Conservation (phyloP, 2,113 vertebrate species). For the Onychorhynchus coronatus region DNA sequence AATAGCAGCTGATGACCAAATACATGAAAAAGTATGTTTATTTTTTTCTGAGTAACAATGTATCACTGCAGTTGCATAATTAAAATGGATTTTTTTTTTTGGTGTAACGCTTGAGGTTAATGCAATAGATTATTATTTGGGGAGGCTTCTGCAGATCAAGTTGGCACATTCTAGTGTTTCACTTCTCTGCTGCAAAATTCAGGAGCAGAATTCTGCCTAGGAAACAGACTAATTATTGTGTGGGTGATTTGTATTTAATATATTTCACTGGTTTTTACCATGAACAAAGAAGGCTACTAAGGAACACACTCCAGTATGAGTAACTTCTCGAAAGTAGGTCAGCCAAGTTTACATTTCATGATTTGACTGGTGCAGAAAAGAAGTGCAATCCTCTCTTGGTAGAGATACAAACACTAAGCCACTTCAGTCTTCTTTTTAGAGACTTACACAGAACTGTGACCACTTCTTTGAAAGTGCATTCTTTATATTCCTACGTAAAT, state of each 20-base stretch:
- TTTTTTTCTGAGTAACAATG: neutral
- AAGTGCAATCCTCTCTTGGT: neutral
- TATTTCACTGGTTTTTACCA: neutral
- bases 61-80: neutral
- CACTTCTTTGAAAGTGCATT: neutral
- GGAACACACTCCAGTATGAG: constrained; percentile 4
- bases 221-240: neutral
- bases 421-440: neutral
- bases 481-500: neutral
- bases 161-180: neutral
- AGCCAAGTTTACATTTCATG: constrained; percentile 10
- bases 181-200: neutral
- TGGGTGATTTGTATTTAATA: neutral
- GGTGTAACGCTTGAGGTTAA: neutral
- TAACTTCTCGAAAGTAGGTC: constrained; percentile 44
- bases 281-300: neutral
- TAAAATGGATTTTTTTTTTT: neutral
- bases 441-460: neutral
- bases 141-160: neutral
- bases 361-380: neutral
- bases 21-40: neutral
- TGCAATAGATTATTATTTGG: neutral
- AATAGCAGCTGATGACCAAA: neutral
- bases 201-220: neutral
- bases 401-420: neutral